These are phyloP conservation scores for Timema cristinae DNA, from an alignment of 2,888 invertebrate genomes.

Conservation along the genomic window DNA sequence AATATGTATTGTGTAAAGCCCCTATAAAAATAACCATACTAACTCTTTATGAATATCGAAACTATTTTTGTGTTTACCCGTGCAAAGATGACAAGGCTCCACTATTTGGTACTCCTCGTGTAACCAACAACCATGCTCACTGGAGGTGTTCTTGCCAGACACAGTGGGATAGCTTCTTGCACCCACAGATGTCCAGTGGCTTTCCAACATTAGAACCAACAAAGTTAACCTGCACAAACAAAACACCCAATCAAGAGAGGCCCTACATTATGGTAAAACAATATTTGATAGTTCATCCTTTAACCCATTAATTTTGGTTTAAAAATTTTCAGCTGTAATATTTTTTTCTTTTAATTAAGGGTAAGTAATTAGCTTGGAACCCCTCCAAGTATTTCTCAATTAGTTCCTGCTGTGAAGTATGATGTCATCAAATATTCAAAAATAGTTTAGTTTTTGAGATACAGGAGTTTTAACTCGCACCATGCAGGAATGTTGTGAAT, in stretches of 20 bases:
- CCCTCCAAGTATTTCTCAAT: no score
- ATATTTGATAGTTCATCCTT: no score
- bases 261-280: neutral
- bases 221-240: slow-evolving; percentile 63
- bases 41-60: no score
- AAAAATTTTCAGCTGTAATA: no score
- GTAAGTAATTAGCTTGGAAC: no score
- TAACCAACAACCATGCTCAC: slow-evolving; percentile 57
- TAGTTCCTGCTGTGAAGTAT: no score
- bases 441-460: no score
- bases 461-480: no score
- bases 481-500: no score
- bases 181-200: slow-evolving; percentile 62
- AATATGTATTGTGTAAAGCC: neutral
- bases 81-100: slow-evolving; percentile 80
- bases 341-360: no score
- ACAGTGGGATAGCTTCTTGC: slow-evolving; percentile 58
- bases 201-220: slow-evolving; percentile 76
- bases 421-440: no score
- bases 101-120: slow-evolving; percentile 67
- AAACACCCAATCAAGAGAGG: neutral
- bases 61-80: slow-evolving; percentile 49
- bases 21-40: neutral
- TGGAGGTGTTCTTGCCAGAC: slow-evolving; percentile 67
- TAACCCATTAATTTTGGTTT: no score